Evolutionary conservation across 2,797 vertebrate genomes (phyloP), one percentile per base, ranked within the genome.

Genomic region (Botia kubotai): DNA sequence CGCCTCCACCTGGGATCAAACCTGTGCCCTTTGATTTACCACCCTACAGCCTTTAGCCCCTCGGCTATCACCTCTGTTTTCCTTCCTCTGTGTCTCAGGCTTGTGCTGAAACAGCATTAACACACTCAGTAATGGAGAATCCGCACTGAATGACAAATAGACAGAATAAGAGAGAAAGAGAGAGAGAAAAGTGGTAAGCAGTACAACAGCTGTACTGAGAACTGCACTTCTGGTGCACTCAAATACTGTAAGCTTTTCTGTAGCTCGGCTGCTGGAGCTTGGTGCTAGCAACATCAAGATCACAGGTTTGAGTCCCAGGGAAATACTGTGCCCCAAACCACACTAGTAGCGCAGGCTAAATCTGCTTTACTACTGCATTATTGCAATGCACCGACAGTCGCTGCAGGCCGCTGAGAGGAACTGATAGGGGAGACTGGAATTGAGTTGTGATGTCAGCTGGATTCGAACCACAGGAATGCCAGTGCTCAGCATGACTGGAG

Each of bases 41-140:
- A 39, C 66, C 29, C 57, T 52, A 11, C 66, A 57, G 68, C 65
- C 75, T 78, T 77, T 77, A 77, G 36, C 75, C 83, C n/a, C 36
- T 10, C 0, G 36, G 50, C 65, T 57, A 63, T 78, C 69, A 74
- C 70, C 75, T 53, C 58, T 62, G 14, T 78, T 70, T 73, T 65
- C 53, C 46, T 58, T 21, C 67, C n/a, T 75, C 12, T 85, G 52
- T 79, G 52, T 70, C 67, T 52, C 0, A 8, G 33, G 48, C 12
- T 80, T 80, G 70, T 81, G 82, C 60, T 81, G 76, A 86, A 75
- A 68, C 75, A 81, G 84, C 60, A 60, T 53, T 68, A 73, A 39
- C 71, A 72, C 70, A 19, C 29, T 33, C 36, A 39, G 14, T 71
- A 60, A 78, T 21, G 48, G 39, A 46, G 33, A 55, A 72, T 76